A percentile compares a stretch with the other conserved stretches of the same genome.
Conservation (phyloP, 35 echinoderm and acorn worm genomes). For the Acanthaster planci region DNA sequence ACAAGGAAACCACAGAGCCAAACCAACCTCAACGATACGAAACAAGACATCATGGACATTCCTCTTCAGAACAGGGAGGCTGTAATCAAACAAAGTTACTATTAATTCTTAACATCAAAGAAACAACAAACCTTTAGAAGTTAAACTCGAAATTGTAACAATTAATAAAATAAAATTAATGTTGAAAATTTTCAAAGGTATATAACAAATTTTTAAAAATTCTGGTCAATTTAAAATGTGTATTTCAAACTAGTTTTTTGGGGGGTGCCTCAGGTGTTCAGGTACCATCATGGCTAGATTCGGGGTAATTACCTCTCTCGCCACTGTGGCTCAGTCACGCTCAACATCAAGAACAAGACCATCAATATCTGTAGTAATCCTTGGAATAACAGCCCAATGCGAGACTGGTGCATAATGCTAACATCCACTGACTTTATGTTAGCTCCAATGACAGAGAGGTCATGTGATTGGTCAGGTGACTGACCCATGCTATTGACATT, state of each 20-base stretch:
- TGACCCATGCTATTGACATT: background rate
- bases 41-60: slow-evolving; percentile 92
- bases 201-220: no score
- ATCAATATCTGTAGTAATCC: slow-evolving; percentile 79
- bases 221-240: no score
- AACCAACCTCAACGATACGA: slow-evolving; percentile 85
- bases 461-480: background rate
- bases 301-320: slow-evolving; percentile 67
- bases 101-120: no score
- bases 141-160: no score
- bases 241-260: no score
- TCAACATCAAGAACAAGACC: slow-evolving; percentile 93
- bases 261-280: no score
- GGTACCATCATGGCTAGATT: no score
- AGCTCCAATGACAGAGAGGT: no score
- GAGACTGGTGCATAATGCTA: slow-evolving; percentile 72
- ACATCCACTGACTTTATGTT: slow-evolving; percentile 61
- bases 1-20: slow-evolving; percentile 99
- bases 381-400: slow-evolving; percentile 92
- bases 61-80: slow-evolving; percentile 75
- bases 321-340: slow-evolving; percentile 83
- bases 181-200: no score
- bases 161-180: no score
- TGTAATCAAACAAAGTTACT: slow-evolving; percentile 34
- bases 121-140: no score